Evolutionary conservation across 2,113 vertebrate species (phyloP).

Genomic region (Furnarius figulus): DNA sequence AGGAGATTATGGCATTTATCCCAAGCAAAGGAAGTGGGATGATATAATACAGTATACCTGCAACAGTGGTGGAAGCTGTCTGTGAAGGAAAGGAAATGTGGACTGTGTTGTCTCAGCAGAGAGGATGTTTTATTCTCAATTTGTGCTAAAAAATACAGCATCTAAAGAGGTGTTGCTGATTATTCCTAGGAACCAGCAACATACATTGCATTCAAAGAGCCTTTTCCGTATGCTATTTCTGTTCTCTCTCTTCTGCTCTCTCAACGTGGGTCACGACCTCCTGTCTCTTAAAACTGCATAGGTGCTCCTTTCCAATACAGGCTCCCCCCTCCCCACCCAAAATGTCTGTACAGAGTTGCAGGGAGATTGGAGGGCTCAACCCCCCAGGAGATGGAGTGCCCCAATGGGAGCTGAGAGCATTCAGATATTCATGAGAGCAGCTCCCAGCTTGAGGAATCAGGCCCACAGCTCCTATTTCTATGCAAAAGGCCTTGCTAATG

Average conservation of each 20-base stretch:
- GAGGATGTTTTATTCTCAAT: constrained; percentile 5
- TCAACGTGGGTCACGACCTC: neutral
- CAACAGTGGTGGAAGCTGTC: neutral
- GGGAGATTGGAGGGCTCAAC: neutral
- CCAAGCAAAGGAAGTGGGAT: neutral
- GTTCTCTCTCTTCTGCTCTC: constrained; percentile 44
- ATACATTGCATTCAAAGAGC: neutral
- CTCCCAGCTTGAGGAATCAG: neutral
- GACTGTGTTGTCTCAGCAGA: neutral
- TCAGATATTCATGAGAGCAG: neutral
- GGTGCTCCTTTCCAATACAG: neutral
- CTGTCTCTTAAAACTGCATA: neutral
- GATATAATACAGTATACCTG: neutral
- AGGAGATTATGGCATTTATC: neutral
- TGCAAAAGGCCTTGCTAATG: neutral
- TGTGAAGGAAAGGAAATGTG: neutral
- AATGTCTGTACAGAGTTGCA: neutral
- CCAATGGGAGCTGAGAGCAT: neutral
- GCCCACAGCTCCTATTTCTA: neutral
- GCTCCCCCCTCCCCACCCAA: neutral
- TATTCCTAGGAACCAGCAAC: constrained; percentile 23
- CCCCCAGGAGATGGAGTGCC: neutral
- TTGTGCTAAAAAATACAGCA: constrained; percentile 37
- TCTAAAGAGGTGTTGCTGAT: constrained; percentile 42
- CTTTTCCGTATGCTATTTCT: constrained; percentile 28